These are phyloP conservation scores for Scyliorhinus canicula DNA, from an alignment of 2,797 vertebrate species.

Conservation along the genomic window DNA sequence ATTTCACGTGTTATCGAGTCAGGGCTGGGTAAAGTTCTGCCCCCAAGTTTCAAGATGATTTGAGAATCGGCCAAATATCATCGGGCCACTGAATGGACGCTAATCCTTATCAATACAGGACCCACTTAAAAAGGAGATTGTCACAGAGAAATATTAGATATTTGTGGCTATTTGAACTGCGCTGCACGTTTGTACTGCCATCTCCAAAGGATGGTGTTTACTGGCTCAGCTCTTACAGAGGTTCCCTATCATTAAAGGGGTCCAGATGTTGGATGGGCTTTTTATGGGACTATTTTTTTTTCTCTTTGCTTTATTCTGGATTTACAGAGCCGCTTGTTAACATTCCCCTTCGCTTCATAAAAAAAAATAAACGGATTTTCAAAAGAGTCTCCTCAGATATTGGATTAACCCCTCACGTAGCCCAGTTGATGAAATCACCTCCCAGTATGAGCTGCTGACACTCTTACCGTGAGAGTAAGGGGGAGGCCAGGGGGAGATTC, in stretches of 20 bases:
- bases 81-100: background rate
- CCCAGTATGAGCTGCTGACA: background rate
- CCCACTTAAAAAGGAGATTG: background rate
- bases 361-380: background rate
- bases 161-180: background rate
- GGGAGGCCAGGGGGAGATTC: background rate
- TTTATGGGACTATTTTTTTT: conserved; percentile 13
- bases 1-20: too few species aligned
- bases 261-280: conserved; percentile 28
- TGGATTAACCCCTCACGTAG: background rate
- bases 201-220: background rate
- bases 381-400: background rate
- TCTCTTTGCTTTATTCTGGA: background rate
- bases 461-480: background rate
- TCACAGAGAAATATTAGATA: background rate
- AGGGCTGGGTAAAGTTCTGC: too few species aligned
- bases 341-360: conserved; percentile 30
- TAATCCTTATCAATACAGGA: background rate
- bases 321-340: conserved; percentile 24
- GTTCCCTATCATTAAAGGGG: background rate
- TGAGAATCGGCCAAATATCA: background rate
- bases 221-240: background rate
- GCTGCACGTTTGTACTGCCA: background rate
- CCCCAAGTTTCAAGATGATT: background rate
- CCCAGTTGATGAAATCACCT: background rate